Evolutionary conservation across 2,888 invertebrate species (phyloP).

Genomic region (Incurvaria masculella): DNA sequence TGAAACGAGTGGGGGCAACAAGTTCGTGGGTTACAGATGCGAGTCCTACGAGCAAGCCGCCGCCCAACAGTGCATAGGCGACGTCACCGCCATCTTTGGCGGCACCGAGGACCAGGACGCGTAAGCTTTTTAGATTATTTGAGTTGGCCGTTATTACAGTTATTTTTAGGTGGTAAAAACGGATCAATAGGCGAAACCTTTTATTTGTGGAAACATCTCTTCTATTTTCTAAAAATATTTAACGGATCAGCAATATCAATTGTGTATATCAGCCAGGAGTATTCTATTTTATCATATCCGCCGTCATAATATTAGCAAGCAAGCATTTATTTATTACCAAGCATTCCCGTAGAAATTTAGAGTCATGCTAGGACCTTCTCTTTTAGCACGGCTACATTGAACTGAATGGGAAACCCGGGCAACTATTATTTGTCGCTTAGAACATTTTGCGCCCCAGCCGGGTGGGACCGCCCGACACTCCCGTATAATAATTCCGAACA

Average conservation of each 20-base stretch:
- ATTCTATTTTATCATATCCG: background rate
- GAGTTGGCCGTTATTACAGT: background rate
- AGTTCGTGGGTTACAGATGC: constrained; percentile 37
- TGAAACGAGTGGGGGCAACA: constrained; percentile 19
- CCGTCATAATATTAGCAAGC: background rate
- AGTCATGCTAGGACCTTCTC: too few relatives aligned
- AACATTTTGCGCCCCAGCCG: too few relatives aligned
- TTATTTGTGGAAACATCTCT: background rate
- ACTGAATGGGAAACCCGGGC: too few relatives aligned
- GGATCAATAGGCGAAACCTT: too few relatives aligned
- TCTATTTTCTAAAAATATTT: background rate
- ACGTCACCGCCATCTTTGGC: constrained; percentile 29
- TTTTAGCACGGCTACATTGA: too few relatives aligned
- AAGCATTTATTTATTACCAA: too few relatives aligned
- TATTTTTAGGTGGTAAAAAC: background rate
- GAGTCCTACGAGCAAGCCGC: constrained; percentile 27
- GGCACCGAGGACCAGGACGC: constrained; percentile 25
- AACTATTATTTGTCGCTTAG: too few relatives aligned
- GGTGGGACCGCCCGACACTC: too few relatives aligned
- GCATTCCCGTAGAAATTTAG: too few relatives aligned
- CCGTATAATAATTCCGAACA: too few relatives aligned
- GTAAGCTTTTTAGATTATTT: constrained; percentile 21
- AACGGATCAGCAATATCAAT: background rate
- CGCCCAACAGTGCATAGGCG: constrained; percentile 25
- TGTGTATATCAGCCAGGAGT: background rate